phyloP scores from a whole-genome alignment of 2,113 vertebrate species.

The Heterocephalus glaber region DNA sequence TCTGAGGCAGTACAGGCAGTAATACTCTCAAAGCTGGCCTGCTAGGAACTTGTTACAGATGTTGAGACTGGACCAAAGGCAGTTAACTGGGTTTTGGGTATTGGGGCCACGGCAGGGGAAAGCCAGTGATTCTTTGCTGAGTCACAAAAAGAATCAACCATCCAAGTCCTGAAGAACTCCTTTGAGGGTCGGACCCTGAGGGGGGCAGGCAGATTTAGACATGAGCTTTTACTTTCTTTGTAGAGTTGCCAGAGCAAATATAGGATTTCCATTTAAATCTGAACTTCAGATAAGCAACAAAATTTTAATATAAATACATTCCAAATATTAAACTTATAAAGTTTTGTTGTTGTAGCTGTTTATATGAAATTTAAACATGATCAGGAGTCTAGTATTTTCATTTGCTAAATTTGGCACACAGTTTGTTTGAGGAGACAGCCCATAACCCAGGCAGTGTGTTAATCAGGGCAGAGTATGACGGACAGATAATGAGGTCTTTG shows the following conservation, averaged over 20 bases:
- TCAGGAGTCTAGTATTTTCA: background rate
- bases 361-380: conserved; percentile 48
- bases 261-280: background rate
- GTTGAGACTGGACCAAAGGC: background rate
- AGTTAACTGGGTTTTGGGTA: background rate
- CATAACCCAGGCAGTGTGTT: background rate
- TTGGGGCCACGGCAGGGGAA: background rate
- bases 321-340: background rate
- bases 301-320: background rate
- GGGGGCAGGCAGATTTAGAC: background rate
- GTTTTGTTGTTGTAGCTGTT: background rate
- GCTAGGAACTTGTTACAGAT: background rate
- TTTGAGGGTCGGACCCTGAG: background rate
- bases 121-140: background rate
- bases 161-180: background rate
- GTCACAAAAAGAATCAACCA: background rate
- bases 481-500: background rate
- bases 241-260: conserved; percentile 32
- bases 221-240: background rate
- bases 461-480: background rate
- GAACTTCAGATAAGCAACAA: conserved; percentile 19
- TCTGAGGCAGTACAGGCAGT: background rate
- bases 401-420: conserved; percentile 28
- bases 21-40: background rate
- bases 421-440: background rate